Evolutionary conservation across 2,888 invertebrate genomes (phyloP).

Genomic region (Eilema depressum): DNA sequence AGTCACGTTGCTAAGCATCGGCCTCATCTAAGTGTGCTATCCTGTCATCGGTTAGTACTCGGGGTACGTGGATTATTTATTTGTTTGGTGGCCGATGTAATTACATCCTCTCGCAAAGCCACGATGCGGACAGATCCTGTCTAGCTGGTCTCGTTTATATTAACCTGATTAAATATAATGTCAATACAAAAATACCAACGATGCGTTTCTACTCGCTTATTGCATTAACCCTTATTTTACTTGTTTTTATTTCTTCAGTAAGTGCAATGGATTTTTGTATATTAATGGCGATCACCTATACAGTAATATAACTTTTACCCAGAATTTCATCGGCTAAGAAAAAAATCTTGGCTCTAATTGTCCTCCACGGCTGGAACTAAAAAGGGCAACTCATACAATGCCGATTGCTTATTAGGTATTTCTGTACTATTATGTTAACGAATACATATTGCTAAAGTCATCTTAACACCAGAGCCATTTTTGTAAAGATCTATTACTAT

Average conservation of each 20-base stretch:
- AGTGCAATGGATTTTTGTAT: neutral
- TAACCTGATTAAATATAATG: constrained; percentile 78
- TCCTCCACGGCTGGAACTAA: too few species aligned
- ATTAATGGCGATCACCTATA: too few species aligned
- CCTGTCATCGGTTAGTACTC: constrained; percentile 70
- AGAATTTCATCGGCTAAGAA: too few species aligned
- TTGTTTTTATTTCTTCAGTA: constrained; percentile 25
- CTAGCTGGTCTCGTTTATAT: constrained; percentile 73
- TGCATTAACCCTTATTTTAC: constrained; percentile 33
- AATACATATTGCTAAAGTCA: neutral
- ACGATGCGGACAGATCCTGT: constrained; percentile 62
- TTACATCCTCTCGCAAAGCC: constrained; percentile 71
- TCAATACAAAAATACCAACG: constrained; percentile 53
- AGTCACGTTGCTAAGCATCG: constrained; percentile 33
- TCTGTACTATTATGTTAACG: too few species aligned
- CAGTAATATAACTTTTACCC: neutral
- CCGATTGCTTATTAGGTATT: neutral
- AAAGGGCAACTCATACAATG: neutral
- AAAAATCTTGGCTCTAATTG: too few species aligned
- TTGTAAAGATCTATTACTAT: neutral
- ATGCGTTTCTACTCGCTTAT: constrained; percentile 22
- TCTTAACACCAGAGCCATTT: neutral
- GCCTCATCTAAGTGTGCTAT: constrained; percentile 53
- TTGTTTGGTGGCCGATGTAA: constrained; percentile 75
- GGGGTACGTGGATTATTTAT: constrained; percentile 72